Base-by-base conservation (phyloP, 2,113 vertebrate genomes). In the Rhinolophus sinicus region DNA sequence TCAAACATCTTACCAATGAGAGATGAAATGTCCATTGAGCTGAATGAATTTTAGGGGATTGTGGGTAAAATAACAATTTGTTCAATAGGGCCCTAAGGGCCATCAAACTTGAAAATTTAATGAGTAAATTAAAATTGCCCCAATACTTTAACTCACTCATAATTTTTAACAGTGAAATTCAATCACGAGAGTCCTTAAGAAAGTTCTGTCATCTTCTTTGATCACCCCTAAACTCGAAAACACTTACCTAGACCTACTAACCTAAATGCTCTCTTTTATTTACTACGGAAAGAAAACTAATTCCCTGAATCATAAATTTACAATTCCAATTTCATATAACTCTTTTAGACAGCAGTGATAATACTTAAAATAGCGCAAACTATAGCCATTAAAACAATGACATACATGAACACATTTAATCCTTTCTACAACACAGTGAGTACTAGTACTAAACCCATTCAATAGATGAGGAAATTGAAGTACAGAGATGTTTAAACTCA, bases 341-440 rank as follows among this genome's bases (percentile, higher is more conserved):
- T 47, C 18, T 75, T 70, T 24, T 28, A 73, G 21, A 62, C 38
- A 30, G 52, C 84, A 72, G 52, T 77, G 19, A 77, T 16, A 87
- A 97, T 21, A 72, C 14, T 87, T 86, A 78, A 90, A 90, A 94
- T 1, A 96, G 44, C 52, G 70, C 6, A 54, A 94, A 82, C 22
- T n/a, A 44, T 38, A 88, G 67, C 58, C 33, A 78, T 75, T 72
- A 70, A 92, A 85, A 60, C 15, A 47, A 84, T 44, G n/a, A 47
- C 26, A 86, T 47, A 56, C 11, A 77, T 47, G 64, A 88, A 87
- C 8, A 52, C 19, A 52, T 38, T 84, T 77, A 82, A 56, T 60
- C 40, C 22, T 60, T 89, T 76, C 77, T 77, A 94, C 19, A 83
- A 72, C 52, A 69, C 87, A 24, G 28, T 7, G 93, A 11, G n/a